A percentile compares a stretch with the other conserved stretches of the same genome.
Conservation (phyloP, 2,797 vertebrate genomes). For the Poliocrania exsul region DNA sequence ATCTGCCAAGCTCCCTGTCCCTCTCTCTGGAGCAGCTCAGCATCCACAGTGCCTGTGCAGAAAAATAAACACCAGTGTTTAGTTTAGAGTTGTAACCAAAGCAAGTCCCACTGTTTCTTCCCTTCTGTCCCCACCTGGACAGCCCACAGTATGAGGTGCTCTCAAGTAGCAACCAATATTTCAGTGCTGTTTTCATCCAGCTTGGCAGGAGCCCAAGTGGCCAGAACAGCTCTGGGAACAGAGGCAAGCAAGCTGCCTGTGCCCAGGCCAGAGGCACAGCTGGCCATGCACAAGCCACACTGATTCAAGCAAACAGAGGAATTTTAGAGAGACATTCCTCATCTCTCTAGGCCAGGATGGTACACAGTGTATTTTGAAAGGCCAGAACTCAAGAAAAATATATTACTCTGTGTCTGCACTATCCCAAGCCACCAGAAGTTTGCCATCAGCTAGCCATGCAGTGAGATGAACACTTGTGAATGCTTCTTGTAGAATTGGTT, state of each 20-base stretch:
- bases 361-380: not conserved
- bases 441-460: not conserved
- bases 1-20: fast-evolving
- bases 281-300: not conserved
- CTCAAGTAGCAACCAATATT: not conserved
- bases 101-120: not conserved
- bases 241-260: not conserved
- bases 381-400: not conserved
- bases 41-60: fast-evolving
- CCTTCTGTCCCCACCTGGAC: not conserved
- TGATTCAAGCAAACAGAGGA: not conserved
- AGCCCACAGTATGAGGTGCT: not conserved
- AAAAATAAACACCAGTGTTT: not conserved
- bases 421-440: not conserved
- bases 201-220: not conserved
- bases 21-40: not conserved
- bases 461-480: not conserved
- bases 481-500: not conserved
- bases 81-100: not conserved
- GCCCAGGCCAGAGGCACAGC: not conserved
- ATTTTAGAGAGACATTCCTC: not conserved
- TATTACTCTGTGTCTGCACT: not conserved
- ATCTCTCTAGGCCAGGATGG: not conserved
- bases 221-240: not conserved
- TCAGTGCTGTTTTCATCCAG: not conserved